Conservation (phyloP, 2,113 vertebrate genomes). For the Andinoacara biseriatus region DNA sequence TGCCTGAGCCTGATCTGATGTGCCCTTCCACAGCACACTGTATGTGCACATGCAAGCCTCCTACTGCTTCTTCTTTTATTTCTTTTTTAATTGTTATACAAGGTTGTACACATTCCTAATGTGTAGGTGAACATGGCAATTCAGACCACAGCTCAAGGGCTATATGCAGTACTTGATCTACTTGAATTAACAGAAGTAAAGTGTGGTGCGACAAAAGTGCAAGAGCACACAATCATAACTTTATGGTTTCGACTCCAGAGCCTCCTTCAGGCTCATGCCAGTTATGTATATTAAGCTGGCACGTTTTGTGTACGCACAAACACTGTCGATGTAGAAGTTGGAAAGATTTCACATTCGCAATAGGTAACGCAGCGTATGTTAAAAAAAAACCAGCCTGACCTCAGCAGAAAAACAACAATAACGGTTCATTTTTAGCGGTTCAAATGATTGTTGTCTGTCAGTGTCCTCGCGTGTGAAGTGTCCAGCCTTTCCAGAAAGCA, state of each 20-base stretch:
- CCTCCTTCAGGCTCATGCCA: neutral
- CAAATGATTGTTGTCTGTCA: neutral
- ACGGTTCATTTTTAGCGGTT: neutral
- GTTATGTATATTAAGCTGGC: neutral
- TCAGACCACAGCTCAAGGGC: neutral
- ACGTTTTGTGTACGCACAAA: fast-evolving
- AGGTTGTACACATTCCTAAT: slow-evolving; percentile 36
- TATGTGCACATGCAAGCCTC: neutral
- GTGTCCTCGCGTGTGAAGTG: neutral
- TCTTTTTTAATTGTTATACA: slow-evolving; percentile 3
- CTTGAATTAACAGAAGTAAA: slow-evolving; percentile 20
- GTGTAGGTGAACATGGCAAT: neutral
- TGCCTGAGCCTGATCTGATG: slow-evolving; percentile 59
- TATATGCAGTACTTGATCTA: slow-evolving; percentile 2
- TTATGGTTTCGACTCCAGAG: neutral
- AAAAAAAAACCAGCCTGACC: neutral
- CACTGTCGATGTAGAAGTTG: neutral
- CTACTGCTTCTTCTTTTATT: slow-evolving; percentile 9
- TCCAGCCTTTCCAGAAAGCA: neutral
- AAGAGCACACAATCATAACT: neutral
- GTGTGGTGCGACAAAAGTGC: neutral
- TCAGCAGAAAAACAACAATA: neutral
- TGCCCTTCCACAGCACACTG: slow-evolving; percentile 34
- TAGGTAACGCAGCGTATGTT: too few relatives aligned
- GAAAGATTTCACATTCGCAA: too few relatives aligned